Evolutionary conservation across 1,140 invertebrate species (phyloP).

Genomic region (Drosophila chauvacae): DNA sequence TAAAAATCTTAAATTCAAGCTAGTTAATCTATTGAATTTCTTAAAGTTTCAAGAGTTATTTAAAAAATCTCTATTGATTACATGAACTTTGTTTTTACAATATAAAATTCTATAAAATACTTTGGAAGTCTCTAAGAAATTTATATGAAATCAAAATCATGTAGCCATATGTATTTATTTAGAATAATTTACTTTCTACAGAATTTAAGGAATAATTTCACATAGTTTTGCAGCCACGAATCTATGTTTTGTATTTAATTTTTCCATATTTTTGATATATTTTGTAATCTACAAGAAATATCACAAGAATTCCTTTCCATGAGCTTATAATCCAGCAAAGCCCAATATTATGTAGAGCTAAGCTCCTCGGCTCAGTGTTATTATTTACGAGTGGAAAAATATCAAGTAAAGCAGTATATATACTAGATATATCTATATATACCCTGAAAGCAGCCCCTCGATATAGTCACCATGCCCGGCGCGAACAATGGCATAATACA

Average conservation of each 20-base stretch:
- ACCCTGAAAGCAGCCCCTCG: constrained; percentile 1
- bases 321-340: constrained; percentile 12
- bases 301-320: neutral
- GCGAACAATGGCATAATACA: constrained; percentile 52
- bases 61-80: neutral
- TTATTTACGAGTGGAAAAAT: constrained; percentile 18
- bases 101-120: neutral
- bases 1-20: no score
- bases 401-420: constrained; percentile 5
- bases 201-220: neutral
- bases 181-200: neutral
- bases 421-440: constrained; percentile 14
- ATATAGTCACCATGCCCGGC: constrained; percentile 24
- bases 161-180: neutral
- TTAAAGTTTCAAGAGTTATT: neutral
- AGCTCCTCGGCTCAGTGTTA: constrained; percentile 10
- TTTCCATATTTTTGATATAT: neutral
- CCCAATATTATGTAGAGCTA: constrained; percentile 11
- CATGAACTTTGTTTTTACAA: neutral
- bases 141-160: neutral
- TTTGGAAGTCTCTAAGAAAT: neutral
- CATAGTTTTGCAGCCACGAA: neutral
- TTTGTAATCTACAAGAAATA: neutral
- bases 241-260: neutral
- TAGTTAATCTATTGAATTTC: no score